Percentiles rank a stretch among this genome's conserved stretches.
phyloP scores from a whole-genome alignment of 2,113 vertebrate species.

The Balaeniceps rex region DNA sequence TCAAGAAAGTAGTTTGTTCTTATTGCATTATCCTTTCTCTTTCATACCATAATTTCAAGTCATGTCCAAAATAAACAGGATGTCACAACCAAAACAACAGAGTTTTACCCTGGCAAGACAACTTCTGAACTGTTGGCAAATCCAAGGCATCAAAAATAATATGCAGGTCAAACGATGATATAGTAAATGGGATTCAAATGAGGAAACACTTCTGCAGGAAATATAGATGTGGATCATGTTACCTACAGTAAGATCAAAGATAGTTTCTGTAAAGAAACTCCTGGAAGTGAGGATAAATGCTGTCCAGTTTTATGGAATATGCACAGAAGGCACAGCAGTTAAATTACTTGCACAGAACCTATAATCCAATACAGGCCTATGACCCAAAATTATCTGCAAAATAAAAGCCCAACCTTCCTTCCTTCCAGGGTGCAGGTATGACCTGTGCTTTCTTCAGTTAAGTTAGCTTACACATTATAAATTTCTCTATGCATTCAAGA shows the following conservation, averaged over 20 bases:
- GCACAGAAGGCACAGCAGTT: not conserved
- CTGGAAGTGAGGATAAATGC: not conserved
- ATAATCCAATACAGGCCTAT: not conserved
- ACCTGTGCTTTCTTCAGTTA: not conserved
- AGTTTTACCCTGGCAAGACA: not conserved
- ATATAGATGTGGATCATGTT: rapidly evolving
- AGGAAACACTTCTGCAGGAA: not conserved
- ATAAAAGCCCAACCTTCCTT: not conserved
- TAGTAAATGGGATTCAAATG: not conserved
- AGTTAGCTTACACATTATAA: not conserved
- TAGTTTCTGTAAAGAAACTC: not conserved
- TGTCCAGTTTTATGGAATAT: not conserved
- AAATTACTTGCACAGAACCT: not conserved
- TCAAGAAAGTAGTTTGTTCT: not conserved
- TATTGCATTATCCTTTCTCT: not conserved
- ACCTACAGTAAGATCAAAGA: not conserved
- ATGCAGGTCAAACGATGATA: not conserved
- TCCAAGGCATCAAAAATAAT: not conserved
- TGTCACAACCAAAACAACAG: not conserved
- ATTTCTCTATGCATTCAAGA: not conserved
- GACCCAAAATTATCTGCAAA: not conserved
- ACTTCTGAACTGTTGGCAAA: not conserved
- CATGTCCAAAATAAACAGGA: not conserved
- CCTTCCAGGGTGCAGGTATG: not conserved
- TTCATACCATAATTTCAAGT: not conserved